A percentile compares a stretch with the other conserved stretches of the same genome.
These are phyloP conservation scores for Eleginops maclovinus DNA, from an alignment of 2,113 vertebrate genomes.

Conservation along the genomic window DNA sequence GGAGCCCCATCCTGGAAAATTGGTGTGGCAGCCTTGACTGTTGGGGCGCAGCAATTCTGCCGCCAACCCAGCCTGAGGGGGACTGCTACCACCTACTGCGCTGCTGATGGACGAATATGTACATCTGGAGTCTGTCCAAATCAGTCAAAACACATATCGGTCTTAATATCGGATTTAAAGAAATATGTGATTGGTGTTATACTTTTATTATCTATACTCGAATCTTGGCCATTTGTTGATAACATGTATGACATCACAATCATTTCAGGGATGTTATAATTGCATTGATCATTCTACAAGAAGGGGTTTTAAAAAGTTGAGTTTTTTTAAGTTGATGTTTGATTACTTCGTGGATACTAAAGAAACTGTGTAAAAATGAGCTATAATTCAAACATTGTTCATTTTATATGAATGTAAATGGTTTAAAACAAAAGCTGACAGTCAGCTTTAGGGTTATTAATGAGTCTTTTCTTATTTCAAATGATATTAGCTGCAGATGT, in stretches of 20 bases:
- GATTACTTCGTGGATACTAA: not conserved
- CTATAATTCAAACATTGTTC: not conserved
- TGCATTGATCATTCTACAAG: not conserved
- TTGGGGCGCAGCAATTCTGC: slow-evolving; percentile 14
- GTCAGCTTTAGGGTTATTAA: not conserved
- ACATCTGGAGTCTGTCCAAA: slow-evolving; percentile 3
- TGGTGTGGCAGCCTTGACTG: slow-evolving; percentile 50
- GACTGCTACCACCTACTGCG: slow-evolving; percentile 20
- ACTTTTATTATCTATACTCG: not conserved
- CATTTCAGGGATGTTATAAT: not conserved
- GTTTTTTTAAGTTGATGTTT: not conserved
- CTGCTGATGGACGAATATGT: slow-evolving; percentile 14
- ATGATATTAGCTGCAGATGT: not conserved
- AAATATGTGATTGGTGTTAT: not conserved
- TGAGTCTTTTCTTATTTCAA: slow-evolving; percentile 14
- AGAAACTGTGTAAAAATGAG: too few relatives aligned
- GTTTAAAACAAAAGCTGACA: not conserved
- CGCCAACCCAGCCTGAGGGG: slow-evolving; percentile 6
- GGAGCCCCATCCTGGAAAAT: slow-evolving; percentile 27
- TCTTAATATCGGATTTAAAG: too few relatives aligned
- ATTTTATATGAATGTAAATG: not conserved
- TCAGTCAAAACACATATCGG: not conserved
- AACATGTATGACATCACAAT: not conserved
- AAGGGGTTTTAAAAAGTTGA: not conserved
- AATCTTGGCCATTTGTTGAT: not conserved